Base-by-base conservation (phyloP, 2,888 invertebrate species). In the Osmoderma eremita region DNA sequence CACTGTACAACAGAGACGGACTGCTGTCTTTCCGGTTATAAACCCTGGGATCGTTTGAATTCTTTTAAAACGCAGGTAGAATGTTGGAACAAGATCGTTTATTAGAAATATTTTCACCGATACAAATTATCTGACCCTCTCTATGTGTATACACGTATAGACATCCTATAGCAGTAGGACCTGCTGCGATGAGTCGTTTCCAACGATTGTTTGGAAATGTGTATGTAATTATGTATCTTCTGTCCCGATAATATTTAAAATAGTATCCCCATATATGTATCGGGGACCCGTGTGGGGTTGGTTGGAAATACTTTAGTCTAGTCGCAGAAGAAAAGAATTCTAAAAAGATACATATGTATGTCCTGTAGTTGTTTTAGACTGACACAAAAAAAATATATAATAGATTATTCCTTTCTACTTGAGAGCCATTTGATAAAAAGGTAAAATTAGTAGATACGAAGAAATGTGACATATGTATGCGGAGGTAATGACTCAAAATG, bases 71-170 rank as follows among this genome's bases (percentile, higher is more conserved):
- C 58, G 58, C 58, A 61, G 58, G 58, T 61, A 61, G 58, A 61
- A 61, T 61, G 58, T 61, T 61, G 30, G 58, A 61, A 45, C 58
- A 61, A 61, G 58, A 61, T 61, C 58, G 58, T 61, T 61, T 61
- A 61, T 61, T 61, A 61, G 58, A 61, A 61, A 61, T 61, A 61
- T 61, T 61, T 58, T 61, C 58, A 61, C 58, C 45, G 58, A 45
- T 61, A 61, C 58, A 61, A 61, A 61, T 61, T 61, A 61, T 61
- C 58, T 61, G 38, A n/a, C 53, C 38, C 38, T 30, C 41, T 48
- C 4, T 30, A 53, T 38, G 38, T 53, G 12, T 38, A 38, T 53
- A 53, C 8, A 30, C 5, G 30, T 30, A 30, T 30, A 5, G 30
- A 30, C 30, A 30, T 6, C 8, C 30, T 30, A 10, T 30, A 30